Evolutionary conservation across 2,888 invertebrate species (phyloP), one percentile per base, ranked within the genome.

Genomic region (Dasypogon diadema): DNA sequence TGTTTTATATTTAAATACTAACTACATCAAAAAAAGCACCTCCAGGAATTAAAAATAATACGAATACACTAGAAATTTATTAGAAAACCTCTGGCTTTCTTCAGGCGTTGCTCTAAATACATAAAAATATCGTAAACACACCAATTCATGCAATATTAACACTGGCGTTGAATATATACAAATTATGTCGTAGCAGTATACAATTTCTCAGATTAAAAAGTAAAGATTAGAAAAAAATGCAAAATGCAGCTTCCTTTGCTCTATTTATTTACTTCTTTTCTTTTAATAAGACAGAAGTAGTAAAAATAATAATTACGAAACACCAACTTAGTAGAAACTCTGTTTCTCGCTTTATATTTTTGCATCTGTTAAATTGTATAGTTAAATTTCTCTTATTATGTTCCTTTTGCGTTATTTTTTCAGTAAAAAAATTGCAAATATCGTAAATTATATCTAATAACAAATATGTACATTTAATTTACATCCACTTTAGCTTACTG

Each of bases 381-480:
- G n/a, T n/a, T n/a, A n/a, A n/a, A n/a, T 24, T 65, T 65, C 24
- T 42, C 42, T 8, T 30, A 30, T 30, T 30, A 42, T n/a, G 22
- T 42, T 46, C 26, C 24, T 65, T 65, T 65, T 65, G 65, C 65
- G 46, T 4, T 65, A 22, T 37, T 24, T 22, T 65, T 46, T 65
- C 65, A 48, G 65, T 65, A 65, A 65, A 65, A 30, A 65, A 65
- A 65, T 65, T 65, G 46, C 16, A 65, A 46, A 46, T 65, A 18
- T 46, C 46, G 24, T 46, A 65, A 65, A 65, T 65, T 46, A 65
- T 65, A 65, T 46, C 65, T 65, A 51, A 65, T 65, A 65, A 65
- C 65, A 65, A 65, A 65, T 65, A 65, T 65, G 22, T 65, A 65
- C 65, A 65, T 46, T 65, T 48, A 65, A 37, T 65, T 65, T 65